A percentile compares a stretch with the other conserved stretches of the same genome.
phyloP scores from a whole-genome alignment of 2,888 invertebrate genomes.

The Bellardia pandia region DNA sequence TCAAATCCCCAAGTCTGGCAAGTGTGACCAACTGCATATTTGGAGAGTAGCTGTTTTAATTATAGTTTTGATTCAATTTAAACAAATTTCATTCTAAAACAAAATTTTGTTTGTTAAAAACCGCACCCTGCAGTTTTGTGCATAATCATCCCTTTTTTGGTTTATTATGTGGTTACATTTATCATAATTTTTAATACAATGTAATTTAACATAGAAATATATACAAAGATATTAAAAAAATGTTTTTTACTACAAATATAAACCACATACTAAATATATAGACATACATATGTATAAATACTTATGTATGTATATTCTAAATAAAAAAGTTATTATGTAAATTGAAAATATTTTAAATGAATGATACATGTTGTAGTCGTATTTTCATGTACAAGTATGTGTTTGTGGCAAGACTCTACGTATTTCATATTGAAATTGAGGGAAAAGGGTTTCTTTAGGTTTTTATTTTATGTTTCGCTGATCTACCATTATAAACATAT shows the following conservation, averaged over 20 bases:
- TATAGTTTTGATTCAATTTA: no score
- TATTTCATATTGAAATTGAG: slow-evolving; percentile 6
- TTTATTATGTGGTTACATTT: slow-evolving; percentile 65
- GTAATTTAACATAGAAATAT: neutral
- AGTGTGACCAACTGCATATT: no score
- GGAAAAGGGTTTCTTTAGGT: neutral
- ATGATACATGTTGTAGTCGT: slow-evolving; percentile 19
- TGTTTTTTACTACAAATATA: slow-evolving; percentile 14
- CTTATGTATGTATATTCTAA: neutral
- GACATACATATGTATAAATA: neutral
- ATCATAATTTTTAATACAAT: slow-evolving; percentile 70
- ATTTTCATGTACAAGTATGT: neutral
- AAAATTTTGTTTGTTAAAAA: neutral
- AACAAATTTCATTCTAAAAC: no score
- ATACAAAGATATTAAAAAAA: slow-evolving; percentile 53
- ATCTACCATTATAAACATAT: neutral
- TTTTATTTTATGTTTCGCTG: neutral
- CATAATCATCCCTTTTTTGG: slow-evolving; percentile 31
- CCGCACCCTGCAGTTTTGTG: slow-evolving; percentile 16
- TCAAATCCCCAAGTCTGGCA: no score
- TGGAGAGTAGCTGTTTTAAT: no score
- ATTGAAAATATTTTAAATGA: slow-evolving; percentile 60
- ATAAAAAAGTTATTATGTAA: slow-evolving; percentile 59
- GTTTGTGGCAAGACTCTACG: neutral
- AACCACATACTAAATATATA: slow-evolving; percentile 41